Percentiles rank a stretch among this genome's conserved stretches.
These are phyloP conservation scores for Agonopterix subpropinquella DNA, from an alignment of 2,888 invertebrate species.

Conservation along the genomic window DNA sequence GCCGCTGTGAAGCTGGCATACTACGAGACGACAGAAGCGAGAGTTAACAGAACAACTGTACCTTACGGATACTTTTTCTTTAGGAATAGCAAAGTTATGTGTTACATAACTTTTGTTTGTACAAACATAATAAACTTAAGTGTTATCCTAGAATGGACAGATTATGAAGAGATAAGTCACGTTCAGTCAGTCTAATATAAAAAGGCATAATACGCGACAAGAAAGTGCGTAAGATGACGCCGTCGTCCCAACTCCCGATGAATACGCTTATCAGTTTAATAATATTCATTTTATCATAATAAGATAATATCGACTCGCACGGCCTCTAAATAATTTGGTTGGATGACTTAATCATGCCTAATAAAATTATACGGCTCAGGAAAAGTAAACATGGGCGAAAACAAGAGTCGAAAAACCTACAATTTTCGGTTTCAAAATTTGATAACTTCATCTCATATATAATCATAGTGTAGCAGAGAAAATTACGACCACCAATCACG, in stretches of 20 bases:
- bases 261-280: constrained; percentile 16
- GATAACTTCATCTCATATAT: constrained; percentile 62
- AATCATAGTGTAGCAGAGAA: constrained; percentile 47
- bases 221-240: constrained; percentile 7
- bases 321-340: constrained; percentile 10
- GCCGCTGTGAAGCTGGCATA: no score
- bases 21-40: no score
- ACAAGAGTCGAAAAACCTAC: constrained; percentile 42
- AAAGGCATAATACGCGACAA: background rate
- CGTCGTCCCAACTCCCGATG: constrained; percentile 5
- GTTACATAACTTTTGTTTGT: no score
- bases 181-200: no score
- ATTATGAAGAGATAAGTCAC: no score
- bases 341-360: constrained; percentile 43
- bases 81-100: no score
- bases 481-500: constrained; percentile 53
- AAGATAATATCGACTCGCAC: background rate
- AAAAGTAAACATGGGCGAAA: constrained; percentile 55
- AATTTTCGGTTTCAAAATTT: constrained; percentile 57
- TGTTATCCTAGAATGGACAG: no score
- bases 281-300: constrained; percentile 12
- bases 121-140: no score
- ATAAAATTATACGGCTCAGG: constrained; percentile 48
- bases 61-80: no score
- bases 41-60: no score